Base-by-base conservation (phyloP, 2,113 vertebrate species). In the Microtus montanus region DNA sequence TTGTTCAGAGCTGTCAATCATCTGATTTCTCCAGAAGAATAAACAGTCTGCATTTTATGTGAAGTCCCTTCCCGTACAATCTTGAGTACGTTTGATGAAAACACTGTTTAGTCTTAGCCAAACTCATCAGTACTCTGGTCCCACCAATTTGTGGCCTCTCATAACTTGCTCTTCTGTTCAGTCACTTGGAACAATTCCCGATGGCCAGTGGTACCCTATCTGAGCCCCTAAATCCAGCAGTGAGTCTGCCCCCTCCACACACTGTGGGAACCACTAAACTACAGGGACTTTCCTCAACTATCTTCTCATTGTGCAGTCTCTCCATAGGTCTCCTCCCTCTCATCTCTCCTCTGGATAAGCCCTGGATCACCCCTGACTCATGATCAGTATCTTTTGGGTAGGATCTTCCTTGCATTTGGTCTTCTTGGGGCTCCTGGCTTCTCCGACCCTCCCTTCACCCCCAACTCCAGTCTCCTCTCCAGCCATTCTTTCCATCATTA, bases 231-330 rank as follows among this genome's bases (percentile, higher is more conserved):
- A 49, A 20, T 11, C 19, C 52, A 80, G 17, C 6, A 24, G 20
- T 3, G n/a, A 7, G 2, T 11, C 19, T 44, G 1, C 33, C 0
- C 15, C 33, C 28, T 82, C n/a, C 47, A 66, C 0, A 14, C 4
- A 44, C 35, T n/a, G 41, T 2, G 24, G 30, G 54, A 35, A 61
- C 30, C 17, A 44, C 26, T 19, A 0, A 5, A 19, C 5, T 41
- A 1, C 13, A 15, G 26, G 22, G 54, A 49, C 22, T 17, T 33
- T 19, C 3, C 38, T 19, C 10, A 9, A 2, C 8, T 7, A 6
- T 26, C 52, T 3, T 70, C 38, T 20, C 15, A 11, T 15, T 35
- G 30, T n/a, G 30, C 20, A 4, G 13, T 52, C 13, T 54, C 33
- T 22, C 52, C 52, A 2, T 1, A 26, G 0, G 7, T 17, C 13